These are phyloP conservation scores for Odobenus rosmarus DNA, from an alignment of 2,113 vertebrate genomes.

Conservation along the genomic window DNA sequence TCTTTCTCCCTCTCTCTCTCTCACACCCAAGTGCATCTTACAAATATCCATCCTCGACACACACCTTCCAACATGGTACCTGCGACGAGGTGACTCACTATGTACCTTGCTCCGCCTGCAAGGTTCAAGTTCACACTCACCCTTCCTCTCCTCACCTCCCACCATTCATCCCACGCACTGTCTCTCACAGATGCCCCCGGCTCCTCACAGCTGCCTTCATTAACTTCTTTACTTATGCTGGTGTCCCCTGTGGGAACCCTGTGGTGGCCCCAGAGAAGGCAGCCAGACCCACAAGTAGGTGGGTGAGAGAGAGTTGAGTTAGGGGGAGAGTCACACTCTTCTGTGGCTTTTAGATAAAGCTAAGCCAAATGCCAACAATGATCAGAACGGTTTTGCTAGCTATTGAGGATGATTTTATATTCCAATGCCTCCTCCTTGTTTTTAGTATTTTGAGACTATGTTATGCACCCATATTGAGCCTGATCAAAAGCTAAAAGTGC, in stretches of 20 bases:
- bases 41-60: background rate
- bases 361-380: background rate
- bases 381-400: background rate
- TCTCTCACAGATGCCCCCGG: background rate
- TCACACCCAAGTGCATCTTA: background rate
- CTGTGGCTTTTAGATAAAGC: background rate
- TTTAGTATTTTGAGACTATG: background rate
- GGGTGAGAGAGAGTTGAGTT: background rate
- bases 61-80: background rate
- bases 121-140: background rate
- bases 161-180: background rate
- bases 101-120: background rate
- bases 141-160: background rate
- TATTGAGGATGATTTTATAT: background rate
- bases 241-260: background rate
- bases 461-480: background rate
- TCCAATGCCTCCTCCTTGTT: background rate
- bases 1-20: background rate
- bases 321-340: background rate
- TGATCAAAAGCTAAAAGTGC: constrained; percentile 13
- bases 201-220: background rate
- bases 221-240: background rate
- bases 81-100: background rate
- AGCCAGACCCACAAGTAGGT: background rate
- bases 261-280: background rate